Evolutionary conservation across 1,140 invertebrate species (phyloP), one percentile per base, ranked within the genome.

Genomic region (Lordiphosa clarofinis): DNA sequence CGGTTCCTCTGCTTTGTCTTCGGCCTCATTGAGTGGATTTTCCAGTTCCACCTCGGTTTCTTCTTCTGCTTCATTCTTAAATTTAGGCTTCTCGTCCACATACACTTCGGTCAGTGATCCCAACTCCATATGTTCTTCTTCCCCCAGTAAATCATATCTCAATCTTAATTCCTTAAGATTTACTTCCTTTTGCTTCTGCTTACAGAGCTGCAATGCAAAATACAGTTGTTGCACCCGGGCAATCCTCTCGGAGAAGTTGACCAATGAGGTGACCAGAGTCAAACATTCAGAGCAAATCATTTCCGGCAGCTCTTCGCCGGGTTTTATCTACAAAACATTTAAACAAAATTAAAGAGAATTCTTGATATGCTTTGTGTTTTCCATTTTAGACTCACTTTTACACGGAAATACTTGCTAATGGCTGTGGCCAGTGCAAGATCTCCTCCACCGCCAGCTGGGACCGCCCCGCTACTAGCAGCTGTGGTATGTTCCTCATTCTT

Each of bases 381-480:
- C 21, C 21, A 5, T 3, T 15, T 6, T 24, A 1, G 21, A 76
- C 72, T 68, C 31, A 87, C 84, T 57, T 86, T 67, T 21, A 87
- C 73, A 75, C 73, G 81, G 35, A 87, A 87, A 48, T 82, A 87
- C 70, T 82, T 87, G 10, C 66, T 62, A 9, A 87, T 78, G 4
- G 86, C 86, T 13, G 72, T 76, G 43, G 72, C 74, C 37, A 87
- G 9, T 0, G 70, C 66, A 3, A 71, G 48, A 8, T 69, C 75
- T 19, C 39, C 54, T 0, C 31, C 37, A 12, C 19, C 19, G 19
- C 19, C 19, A 19, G 19, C 19, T 19, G 19, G 19, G 19, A 3
- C 19, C 19, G 0, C 19, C 1, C 19, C 19, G 19, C 1, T 19
- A 3, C 19, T 19, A 19, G 19, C 19, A 19, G 19, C 19, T 19